Conservation (phyloP, 2,113 vertebrate species). For the Tragelaphus imberbis region DNA sequence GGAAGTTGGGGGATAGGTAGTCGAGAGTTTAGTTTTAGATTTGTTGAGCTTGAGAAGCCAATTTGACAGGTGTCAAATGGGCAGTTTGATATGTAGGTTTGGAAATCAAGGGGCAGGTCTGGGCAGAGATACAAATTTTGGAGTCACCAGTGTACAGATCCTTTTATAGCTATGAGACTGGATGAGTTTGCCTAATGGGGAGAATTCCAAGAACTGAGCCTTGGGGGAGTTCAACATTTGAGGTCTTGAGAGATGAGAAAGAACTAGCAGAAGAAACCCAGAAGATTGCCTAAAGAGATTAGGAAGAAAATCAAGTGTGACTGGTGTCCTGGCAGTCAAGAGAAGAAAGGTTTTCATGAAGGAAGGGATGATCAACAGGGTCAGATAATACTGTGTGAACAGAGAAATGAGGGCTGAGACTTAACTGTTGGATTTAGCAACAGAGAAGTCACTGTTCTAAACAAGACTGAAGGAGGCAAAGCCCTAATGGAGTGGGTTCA, state of each 20-base stretch:
- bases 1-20: not conserved
- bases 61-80: not conserved
- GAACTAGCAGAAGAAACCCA: not conserved
- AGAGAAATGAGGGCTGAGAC: not conserved
- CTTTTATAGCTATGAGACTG: not conserved
- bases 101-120: not conserved
- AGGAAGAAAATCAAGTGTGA: not conserved
- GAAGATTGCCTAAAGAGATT: not conserved
- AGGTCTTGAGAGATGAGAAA: constrained; percentile 1
- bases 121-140: not conserved
- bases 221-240: not conserved
- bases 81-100: not conserved
- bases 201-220: not conserved
- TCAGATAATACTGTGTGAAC: not conserved
- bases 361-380: not conserved
- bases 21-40: constrained; percentile 4
- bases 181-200: not conserved
- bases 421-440: not conserved
- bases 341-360: not conserved
- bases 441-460: not conserved
- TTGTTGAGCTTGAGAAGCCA: not conserved
- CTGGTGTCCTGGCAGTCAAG: not conserved
- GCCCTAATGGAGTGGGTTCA: not conserved
- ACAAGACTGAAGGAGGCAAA: not conserved
- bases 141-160: not conserved